Conservation (phyloP, 2,888 invertebrate species). For the Drosophila mimica region DNA sequence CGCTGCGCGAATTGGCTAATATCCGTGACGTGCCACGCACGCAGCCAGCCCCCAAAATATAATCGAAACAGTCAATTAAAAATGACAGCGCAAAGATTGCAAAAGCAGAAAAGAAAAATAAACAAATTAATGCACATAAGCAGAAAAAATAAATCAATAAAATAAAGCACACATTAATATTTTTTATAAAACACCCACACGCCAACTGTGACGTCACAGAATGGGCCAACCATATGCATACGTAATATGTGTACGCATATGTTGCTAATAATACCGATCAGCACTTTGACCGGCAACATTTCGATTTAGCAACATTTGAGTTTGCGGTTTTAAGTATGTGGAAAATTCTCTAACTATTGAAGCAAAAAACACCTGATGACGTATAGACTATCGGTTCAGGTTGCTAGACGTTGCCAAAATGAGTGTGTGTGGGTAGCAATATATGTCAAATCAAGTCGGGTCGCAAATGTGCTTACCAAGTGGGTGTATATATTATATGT, state of each 20-base stretch:
- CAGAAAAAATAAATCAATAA: slow-evolving; percentile 11
- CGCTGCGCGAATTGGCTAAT: slow-evolving; percentile 61
- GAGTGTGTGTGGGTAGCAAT: slow-evolving; percentile 22
- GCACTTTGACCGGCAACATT: slow-evolving; percentile 23
- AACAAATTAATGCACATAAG: slow-evolving; percentile 7
- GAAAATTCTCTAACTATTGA: slow-evolving; percentile 24
- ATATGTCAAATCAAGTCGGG: slow-evolving; percentile 3
- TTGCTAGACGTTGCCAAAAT: slow-evolving; percentile 28
- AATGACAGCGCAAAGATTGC: slow-evolving; percentile 45
- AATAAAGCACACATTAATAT: slow-evolving; percentile 30
- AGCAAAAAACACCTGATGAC: slow-evolving; percentile 23
- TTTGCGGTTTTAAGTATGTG: slow-evolving; percentile 12
- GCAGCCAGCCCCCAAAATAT: slow-evolving; percentile 37
- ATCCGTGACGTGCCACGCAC: slow-evolving; percentile 62
- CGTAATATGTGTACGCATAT: slow-evolving; percentile 10
- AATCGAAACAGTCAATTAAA: slow-evolving; percentile 60
- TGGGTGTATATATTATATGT: slow-evolving; percentile 2
- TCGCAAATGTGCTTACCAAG: slow-evolving; percentile 14
- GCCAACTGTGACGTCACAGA: slow-evolving; percentile 53
- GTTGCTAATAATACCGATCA: slow-evolving; percentile 18
- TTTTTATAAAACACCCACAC: slow-evolving; percentile 43
- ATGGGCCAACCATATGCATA: slow-evolving; percentile 11
- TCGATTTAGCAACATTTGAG: slow-evolving; percentile 21
- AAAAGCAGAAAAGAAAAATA: slow-evolving; percentile 42
- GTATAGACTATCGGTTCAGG: slow-evolving; percentile 18